Percentiles rank a stretch among this genome's conserved stretches.
Evolutionary conservation across 2,888 invertebrate species (phyloP).

Genomic region (Diplolepis rosae): DNA sequence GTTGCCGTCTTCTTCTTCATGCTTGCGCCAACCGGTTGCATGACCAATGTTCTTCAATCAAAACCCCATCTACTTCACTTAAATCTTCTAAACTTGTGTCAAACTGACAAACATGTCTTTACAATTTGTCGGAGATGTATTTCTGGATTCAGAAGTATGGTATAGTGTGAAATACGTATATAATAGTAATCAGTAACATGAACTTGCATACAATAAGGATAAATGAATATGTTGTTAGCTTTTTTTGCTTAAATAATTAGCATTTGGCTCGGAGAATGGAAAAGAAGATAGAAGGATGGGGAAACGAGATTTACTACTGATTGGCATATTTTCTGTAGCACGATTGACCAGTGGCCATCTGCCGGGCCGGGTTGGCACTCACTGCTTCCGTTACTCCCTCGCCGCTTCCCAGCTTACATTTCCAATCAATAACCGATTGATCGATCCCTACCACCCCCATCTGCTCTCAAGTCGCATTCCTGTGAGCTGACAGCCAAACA

Average conservation of each 20-base stretch:
- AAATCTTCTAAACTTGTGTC: neutral
- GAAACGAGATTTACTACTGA: constrained; percentile 2
- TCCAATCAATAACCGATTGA: constrained; percentile 73
- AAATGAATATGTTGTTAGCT: no score
- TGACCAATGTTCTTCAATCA: constrained; percentile 26
- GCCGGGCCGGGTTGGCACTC: constrained; percentile 65
- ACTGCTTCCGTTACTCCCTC: constrained; percentile 45
- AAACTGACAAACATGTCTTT: no score
- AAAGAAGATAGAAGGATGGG: neutral
- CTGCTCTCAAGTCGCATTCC: constrained; percentile 57
- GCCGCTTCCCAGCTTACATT: constrained; percentile 60
- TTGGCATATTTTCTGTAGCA: constrained; percentile 30
- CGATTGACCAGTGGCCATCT: constrained; percentile 70
- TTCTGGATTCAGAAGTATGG: no score
- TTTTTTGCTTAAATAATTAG: neutral
- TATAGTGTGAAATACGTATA: no score
- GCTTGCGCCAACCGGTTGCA: neutral
- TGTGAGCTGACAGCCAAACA: constrained; percentile 59
- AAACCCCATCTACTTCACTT: neutral
- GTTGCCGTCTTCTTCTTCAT: constrained; percentile 34
- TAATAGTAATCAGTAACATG: no score
- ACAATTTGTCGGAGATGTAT: no score
- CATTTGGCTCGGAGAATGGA: neutral
- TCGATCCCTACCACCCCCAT: constrained; percentile 60
- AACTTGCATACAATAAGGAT: no score